Evolutionary conservation across 2,888 invertebrate species (phyloP).

Genomic region (Scaptomyza caliginosa): DNA sequence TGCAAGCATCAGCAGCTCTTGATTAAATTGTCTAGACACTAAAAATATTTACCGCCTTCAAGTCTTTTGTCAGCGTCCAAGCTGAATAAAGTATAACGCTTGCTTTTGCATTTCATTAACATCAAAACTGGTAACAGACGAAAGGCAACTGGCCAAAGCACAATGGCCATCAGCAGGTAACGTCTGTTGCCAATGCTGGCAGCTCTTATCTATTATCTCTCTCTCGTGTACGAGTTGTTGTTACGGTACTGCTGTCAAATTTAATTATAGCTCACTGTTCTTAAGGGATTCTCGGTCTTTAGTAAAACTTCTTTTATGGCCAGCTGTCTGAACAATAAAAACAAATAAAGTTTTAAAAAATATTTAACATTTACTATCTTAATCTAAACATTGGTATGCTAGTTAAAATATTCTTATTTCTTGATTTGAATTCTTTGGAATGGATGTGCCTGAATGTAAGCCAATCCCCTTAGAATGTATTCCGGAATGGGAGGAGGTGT

Average conservation of each 20-base stretch:
- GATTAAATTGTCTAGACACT: slow-evolving; percentile 50
- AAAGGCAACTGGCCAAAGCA: slow-evolving; percentile 25
- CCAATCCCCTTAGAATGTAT: slow-evolving; percentile 75
- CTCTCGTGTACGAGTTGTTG: background rate
- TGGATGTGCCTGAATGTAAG: slow-evolving; percentile 80
- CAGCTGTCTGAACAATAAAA: background rate
- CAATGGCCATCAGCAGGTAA: slow-evolving; percentile 17
- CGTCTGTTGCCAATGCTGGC: slow-evolving; percentile 12
- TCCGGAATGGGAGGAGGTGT: slow-evolving; percentile 83
- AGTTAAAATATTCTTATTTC: slow-evolving; percentile 39
- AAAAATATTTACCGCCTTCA: slow-evolving; percentile 35
- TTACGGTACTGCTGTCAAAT: background rate
- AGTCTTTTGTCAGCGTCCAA: slow-evolving; percentile 5
- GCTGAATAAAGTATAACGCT: slow-evolving; percentile 29
- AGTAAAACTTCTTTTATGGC: background rate
- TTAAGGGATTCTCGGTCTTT: background rate
- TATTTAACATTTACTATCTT: slow-evolving; percentile 46
- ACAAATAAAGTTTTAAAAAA: slow-evolving; percentile 11
- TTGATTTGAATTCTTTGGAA: slow-evolving; percentile 60
- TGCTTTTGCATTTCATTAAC: slow-evolving; percentile 73
- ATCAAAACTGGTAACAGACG: slow-evolving; percentile 63
- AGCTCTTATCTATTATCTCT: slow-evolving; percentile 1
- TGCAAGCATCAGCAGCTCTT: slow-evolving; percentile 27
- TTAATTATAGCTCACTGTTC: slow-evolving; percentile 4
- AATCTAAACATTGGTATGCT: slow-evolving; percentile 21